phyloP scores from a whole-genome alignment of 2,113 vertebrate genomes.

The Manacus vitellinus region DNA sequence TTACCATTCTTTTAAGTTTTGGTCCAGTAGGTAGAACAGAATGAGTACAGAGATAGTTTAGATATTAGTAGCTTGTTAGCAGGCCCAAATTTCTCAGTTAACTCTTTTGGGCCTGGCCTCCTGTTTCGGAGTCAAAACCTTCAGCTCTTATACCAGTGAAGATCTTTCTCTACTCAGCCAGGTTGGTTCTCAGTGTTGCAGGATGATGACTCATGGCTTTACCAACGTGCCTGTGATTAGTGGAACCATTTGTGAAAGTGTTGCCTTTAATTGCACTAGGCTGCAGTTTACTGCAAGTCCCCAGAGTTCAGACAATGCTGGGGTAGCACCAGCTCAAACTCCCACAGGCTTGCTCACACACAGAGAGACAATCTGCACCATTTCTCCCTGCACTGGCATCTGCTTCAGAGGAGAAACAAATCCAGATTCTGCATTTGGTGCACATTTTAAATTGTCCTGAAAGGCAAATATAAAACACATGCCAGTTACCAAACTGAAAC shows the following conservation, averaged over 20 bases:
- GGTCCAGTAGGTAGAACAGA: too few relatives aligned
- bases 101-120: too few relatives aligned
- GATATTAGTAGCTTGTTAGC: too few relatives aligned
- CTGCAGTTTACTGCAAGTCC: background rate
- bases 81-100: too few relatives aligned
- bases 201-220: background rate
- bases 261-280: background rate
- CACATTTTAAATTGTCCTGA: background rate
- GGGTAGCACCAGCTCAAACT: background rate
- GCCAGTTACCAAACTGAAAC: background rate
- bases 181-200: background rate
- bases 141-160: rapidly evolving
- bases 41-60: too few relatives aligned
- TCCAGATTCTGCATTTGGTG: background rate
- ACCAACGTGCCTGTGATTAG: background rate
- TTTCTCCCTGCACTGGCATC: background rate
- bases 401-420: background rate
- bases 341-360: rapidly evolving
- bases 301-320: background rate
- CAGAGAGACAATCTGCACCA: background rate
- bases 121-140: background rate
- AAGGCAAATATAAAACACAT: background rate
- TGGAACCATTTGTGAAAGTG: background rate
- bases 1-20: too few relatives aligned
- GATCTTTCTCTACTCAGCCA: background rate